phyloP scores from a whole-genome alignment of 2,888 invertebrate species.

The Miltochrista miniata region DNA sequence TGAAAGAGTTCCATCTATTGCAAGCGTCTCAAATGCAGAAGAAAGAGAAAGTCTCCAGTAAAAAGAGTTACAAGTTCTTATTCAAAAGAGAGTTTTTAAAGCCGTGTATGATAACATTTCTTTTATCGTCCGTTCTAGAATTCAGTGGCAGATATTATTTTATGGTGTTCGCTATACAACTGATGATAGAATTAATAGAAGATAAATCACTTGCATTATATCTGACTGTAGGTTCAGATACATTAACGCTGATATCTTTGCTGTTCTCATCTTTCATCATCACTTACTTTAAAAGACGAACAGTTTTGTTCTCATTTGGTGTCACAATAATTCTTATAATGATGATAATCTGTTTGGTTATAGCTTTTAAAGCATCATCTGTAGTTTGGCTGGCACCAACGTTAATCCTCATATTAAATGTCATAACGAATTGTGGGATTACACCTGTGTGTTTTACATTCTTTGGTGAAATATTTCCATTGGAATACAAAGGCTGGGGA shows the following conservation, averaged over 20 bases:
- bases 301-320: conserved; percentile 42
- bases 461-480: conserved; percentile 51
- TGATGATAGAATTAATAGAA: conserved; percentile 38
- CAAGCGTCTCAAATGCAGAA: too few relatives aligned
- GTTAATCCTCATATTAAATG: conserved; percentile 41
- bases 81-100: conserved; percentile 41
- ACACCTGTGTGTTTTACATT: conserved; percentile 42
- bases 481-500: conserved; percentile 49
- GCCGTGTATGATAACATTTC: conserved; percentile 35
- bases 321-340: conserved; percentile 35
- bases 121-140: conserved; percentile 44
- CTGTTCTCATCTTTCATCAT: conserved; percentile 39
- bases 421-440: conserved; percentile 41
- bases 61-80: conserved; percentile 28
- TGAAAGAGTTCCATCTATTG: conserved; percentile 38
- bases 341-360: conserved; percentile 37
- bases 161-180: too few relatives aligned
- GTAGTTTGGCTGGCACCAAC: conserved; percentile 39
- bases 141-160: conserved; percentile 48
- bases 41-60: too few relatives aligned
- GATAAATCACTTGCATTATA: conserved; percentile 42
- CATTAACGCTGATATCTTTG: conserved; percentile 38
- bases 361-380: conserved; percentile 30
- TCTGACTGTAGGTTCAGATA: conserved; percentile 44
- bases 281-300: conserved; percentile 40